Evolutionary conservation across 2,888 invertebrate species (phyloP), one percentile per base, ranked within the genome.

Genomic region (Netelia melanura): DNA sequence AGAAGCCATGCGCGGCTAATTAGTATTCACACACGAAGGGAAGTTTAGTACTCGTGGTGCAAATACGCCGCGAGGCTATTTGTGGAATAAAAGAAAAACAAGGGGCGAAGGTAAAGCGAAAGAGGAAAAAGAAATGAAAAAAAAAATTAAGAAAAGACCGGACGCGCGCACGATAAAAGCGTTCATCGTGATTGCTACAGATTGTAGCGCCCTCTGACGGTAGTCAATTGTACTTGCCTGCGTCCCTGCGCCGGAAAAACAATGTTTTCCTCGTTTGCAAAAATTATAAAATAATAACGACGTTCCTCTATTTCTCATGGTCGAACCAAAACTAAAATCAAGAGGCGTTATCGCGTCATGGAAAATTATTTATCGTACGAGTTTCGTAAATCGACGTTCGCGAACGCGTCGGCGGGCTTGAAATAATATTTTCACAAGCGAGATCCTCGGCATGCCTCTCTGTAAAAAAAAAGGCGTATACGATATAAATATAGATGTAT

Each of bases 371-470:
- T 86, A 86, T 81, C 83, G 80, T 43, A 70, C 65, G 2, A 17
- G 61, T 84, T 86, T 84, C 79, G 85, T 86, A 77, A 82, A 87
- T 85, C 77, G 80, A 79, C 56, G 44, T 64, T 65, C 23, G 72
- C 67, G 77, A 67, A 67, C 67, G 62, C 76, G 77, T 62, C 54
- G 77, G 77, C 52, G 81, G 30, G 71, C 82, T 89, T 90, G 88
- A 88, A 90, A 90, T 87, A 91, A 91, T 91, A 91, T 91, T 91
- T 89, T 90, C 87, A 88, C 87, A 89, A 89, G 90, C 88, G 87
- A 88, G 30, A 30, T 30, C 87, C 86, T 17, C 89, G 85, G 88
- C 85, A 86, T 86, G 87, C 81, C 86, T 85, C 85, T 79, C 30
- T 52, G 65, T 76, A 76, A 48, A 25, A 38, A 38, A 56, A 62